phyloP scores from a whole-genome alignment of 1,140 invertebrate species.

The Xylocopa sonorina region DNA sequence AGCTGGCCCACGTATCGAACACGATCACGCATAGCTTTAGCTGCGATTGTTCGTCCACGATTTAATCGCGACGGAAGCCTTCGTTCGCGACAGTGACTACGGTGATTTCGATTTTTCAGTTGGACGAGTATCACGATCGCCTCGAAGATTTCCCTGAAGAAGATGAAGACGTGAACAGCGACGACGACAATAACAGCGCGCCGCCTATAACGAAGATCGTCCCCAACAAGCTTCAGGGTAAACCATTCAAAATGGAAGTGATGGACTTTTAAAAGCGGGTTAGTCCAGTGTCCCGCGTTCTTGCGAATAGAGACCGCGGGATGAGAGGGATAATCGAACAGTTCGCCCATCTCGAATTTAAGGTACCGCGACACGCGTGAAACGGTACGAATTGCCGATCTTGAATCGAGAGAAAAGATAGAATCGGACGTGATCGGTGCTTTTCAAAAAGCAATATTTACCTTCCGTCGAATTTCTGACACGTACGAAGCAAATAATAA shows the following conservation, averaged over 20 bases:
- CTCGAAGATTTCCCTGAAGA: slow-evolving; percentile 80
- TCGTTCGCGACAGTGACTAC: not conserved
- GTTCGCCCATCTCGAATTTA: slow-evolving; percentile 5
- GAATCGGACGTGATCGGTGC: slow-evolving; percentile 14
- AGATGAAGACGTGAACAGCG: slow-evolving; percentile 79
- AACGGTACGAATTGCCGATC: slow-evolving; percentile 15
- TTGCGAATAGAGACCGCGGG: not conserved
- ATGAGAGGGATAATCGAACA: slow-evolving; percentile 4
- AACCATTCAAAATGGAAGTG: slow-evolving; percentile 81
- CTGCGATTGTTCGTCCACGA: slow-evolving; percentile 30
- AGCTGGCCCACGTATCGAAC: not conserved
- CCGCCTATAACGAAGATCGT: slow-evolving; percentile 71
- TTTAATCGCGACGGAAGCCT: too few relatives aligned
- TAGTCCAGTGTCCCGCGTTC: not conserved
- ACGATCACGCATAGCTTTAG: slow-evolving; percentile 22
- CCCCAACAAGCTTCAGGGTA: slow-evolving; percentile 73
- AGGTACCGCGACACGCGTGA: not conserved
- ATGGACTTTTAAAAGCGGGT: slow-evolving; percentile 76
- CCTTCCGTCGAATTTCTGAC: slow-evolving; percentile 10
- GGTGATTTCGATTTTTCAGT: slow-evolving; percentile 62
- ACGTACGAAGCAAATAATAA: slow-evolving; percentile 5
- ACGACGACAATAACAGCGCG: slow-evolving; percentile 76
- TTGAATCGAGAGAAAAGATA: not conserved
- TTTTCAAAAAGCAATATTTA: slow-evolving; percentile 42
- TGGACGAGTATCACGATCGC: slow-evolving; percentile 79